Conservation (phyloP, 2,797 vertebrate genomes). For the Todus mexicanus region DNA sequence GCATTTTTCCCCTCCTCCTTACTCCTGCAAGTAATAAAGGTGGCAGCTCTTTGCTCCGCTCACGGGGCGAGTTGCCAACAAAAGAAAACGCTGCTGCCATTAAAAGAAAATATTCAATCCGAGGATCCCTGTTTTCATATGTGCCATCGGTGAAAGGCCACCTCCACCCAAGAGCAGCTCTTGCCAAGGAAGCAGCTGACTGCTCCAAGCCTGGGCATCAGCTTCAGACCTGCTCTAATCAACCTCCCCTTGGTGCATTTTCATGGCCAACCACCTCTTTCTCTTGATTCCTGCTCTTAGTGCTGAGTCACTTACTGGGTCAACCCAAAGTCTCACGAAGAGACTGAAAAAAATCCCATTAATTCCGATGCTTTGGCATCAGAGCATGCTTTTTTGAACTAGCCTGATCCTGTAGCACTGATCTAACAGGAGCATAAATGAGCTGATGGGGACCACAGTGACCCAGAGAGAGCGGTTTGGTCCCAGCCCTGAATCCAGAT, state of each 20-base stretch:
- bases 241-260: fast-evolving
- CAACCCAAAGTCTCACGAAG: background rate
- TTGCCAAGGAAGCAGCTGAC: background rate
- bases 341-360: background rate
- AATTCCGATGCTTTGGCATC: background rate
- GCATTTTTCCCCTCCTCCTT: background rate
- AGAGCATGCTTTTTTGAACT: background rate
- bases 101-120: background rate
- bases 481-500: background rate
- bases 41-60: background rate
- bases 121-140: background rate
- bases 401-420: background rate
- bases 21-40: background rate
- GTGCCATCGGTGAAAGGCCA: background rate
- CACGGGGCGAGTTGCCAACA: background rate
- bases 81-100: background rate
- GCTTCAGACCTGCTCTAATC: background rate
- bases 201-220: background rate
- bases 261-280: background rate
- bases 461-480: background rate
- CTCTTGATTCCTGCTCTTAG: background rate
- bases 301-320: background rate
- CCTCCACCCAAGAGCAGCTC: background rate
- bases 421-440: background rate
- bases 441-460: background rate